Base-by-base conservation (phyloP, 2,797 vertebrate genomes). In the Babyrousa celebensis region DNA sequence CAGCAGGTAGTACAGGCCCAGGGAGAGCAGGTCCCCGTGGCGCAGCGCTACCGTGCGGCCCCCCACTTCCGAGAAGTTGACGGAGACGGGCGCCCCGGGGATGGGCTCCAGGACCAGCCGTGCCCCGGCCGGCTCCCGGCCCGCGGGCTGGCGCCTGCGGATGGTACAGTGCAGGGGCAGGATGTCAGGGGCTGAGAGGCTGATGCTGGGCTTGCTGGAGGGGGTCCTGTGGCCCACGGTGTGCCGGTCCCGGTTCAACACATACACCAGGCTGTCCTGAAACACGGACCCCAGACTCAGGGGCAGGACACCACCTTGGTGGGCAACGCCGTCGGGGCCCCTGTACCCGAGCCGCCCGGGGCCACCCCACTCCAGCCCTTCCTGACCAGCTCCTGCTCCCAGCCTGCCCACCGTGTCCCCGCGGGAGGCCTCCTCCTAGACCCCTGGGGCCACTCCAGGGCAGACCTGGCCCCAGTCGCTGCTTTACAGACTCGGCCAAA, bases 261-360 rank as follows among this genome's bases (percentile, higher is more conserved):
- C 98, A 82, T 99, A 99, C 21, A 99, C 99, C 98, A 99, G 95
- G 98, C 99, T 99, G 98, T 99, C 99, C 99, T 99, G 98, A 78
- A 92, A 96, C 0, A 18, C 83, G 93, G 62, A 77, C 4, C 8
- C 48, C n/a, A n/a, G 15, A 1, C 25, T 96, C 67, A 96, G 83
- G 36, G n/a, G 2, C 7, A 7, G 67, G 43, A 0, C 12, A 2
- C 20, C 12, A 21, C 14, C 25, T 52, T 10, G 43, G 1, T 14
- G 0, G 1, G 72, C 65, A 62, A 4, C 1, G 0, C 32, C 3
- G 2, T 52, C 65, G 79, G 20, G n/a, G 27, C 36, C 71, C 23
- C 20, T 5, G 56, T 12, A 21, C 54, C 83, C 18, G 21, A 15
- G 67, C 32, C 3, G 0, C 20, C 43, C 32, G 10, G 20, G 82